Conservation (phyloP, 1,140 invertebrate species). For the Euura saliciscinereae region DNA sequence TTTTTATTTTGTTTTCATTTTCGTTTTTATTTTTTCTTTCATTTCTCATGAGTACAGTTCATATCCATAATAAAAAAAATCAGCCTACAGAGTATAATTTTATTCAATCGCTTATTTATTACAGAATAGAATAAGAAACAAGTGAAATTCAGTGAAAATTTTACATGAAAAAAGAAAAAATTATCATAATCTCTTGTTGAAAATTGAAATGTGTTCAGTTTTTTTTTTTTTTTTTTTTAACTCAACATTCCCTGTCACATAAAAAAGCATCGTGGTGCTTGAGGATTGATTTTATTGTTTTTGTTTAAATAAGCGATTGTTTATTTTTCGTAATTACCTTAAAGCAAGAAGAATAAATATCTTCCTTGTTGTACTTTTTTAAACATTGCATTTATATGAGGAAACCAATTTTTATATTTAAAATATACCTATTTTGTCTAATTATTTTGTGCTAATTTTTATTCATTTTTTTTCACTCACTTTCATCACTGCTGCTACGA, state of each 20-base stretch:
- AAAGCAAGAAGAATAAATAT: too few relatives aligned
- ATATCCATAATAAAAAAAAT: neutral
- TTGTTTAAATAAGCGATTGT: too few relatives aligned
- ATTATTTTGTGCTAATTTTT: too few relatives aligned
- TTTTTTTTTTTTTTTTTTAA: neutral
- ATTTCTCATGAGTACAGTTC: constrained; percentile 1
- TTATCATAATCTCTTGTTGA: neutral
- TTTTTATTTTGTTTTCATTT: constrained; percentile 21
- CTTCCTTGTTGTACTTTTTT: too few relatives aligned
- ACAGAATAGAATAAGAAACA: neutral
- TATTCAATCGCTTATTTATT: neutral
- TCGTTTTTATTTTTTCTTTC: constrained; percentile 6
- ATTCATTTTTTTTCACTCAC: too few relatives aligned
- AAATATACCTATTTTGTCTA: too few relatives aligned
- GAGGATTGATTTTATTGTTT: too few relatives aligned
- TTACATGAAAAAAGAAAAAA: neutral
- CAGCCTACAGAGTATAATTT: neutral
- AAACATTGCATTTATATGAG: too few relatives aligned
- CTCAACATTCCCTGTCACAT: neutral
- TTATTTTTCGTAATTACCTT: too few relatives aligned
- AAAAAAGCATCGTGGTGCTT: too few relatives aligned
- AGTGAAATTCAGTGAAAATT: neutral
- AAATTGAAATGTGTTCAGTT: neutral
- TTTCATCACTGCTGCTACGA: too few relatives aligned
- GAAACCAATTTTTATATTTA: too few relatives aligned